Percentiles rank a stretch among this genome's conserved stretches.
These are phyloP conservation scores for Chironomus riparius DNA, from an alignment of 2,888 invertebrate species.

Conservation along the genomic window DNA sequence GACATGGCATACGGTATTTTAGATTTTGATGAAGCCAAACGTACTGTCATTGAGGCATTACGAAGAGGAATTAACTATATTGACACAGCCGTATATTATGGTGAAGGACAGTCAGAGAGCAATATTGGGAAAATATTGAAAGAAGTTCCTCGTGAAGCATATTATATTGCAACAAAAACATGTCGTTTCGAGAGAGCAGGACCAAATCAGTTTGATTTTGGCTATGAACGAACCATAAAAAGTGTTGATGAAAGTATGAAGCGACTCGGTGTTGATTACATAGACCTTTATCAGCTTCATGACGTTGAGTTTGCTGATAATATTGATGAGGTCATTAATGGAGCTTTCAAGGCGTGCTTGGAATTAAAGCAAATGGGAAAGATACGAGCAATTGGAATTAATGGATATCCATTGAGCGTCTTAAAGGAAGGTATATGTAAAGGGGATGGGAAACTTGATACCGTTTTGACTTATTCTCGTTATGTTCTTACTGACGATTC, in stretches of 20 bases:
- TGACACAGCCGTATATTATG: slow-evolving; percentile 90
- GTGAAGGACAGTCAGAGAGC: slow-evolving; percentile 75
- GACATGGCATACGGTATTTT: slow-evolving; percentile 58
- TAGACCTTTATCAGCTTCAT: slow-evolving; percentile 78
- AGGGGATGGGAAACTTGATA: slow-evolving; percentile 46
- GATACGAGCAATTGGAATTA: slow-evolving; percentile 51
- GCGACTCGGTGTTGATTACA: slow-evolving; percentile 65
- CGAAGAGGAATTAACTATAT: slow-evolving; percentile 80
- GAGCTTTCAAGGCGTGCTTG: slow-evolving; percentile 15
- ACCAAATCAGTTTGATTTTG: slow-evolving; percentile 78
- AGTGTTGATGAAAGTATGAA: slow-evolving; percentile 69
- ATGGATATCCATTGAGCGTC: slow-evolving; percentile 49
- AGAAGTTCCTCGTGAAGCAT: slow-evolving; percentile 69
- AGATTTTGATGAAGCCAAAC: slow-evolving; percentile 57
- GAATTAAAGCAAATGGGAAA: slow-evolving; percentile 36
- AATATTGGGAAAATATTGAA: slow-evolving; percentile 74
- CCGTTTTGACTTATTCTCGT: slow-evolving; percentile 50
- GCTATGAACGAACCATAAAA: slow-evolving; percentile 59
- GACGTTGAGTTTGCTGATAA: slow-evolving; percentile 55
- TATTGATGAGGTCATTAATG: slow-evolving; percentile 43
- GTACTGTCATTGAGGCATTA: slow-evolving; percentile 60
- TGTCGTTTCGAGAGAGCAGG: slow-evolving; percentile 68
- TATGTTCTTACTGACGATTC: slow-evolving; percentile 51
- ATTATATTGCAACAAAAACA: slow-evolving; percentile 86
- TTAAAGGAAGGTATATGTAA: slow-evolving; percentile 48